Evolutionary conservation across 1,140 invertebrate genomes (phyloP).

Genomic region (Trinorchestia longiramus): DNA sequence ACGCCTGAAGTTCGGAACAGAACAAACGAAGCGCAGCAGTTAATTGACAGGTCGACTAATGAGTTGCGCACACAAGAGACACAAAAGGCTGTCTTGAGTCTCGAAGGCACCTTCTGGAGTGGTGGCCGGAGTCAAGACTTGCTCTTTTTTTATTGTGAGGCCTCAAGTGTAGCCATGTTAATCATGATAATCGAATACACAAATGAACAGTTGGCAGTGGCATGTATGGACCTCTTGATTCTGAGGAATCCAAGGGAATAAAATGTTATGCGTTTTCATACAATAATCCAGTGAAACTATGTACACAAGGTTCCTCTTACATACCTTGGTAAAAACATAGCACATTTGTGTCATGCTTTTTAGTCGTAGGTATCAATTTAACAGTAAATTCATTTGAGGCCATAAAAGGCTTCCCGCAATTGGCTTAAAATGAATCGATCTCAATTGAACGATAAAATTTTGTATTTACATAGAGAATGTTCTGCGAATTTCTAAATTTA

Average conservation of each 20-base stretch:
- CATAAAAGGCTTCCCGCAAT: no score
- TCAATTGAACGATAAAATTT: no score
- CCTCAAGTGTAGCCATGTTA: neutral
- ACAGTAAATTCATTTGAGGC: no score
- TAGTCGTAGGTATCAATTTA: no score
- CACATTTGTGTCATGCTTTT: no score
- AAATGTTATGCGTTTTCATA: neutral
- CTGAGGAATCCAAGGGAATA: neutral
- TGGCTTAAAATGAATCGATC: no score
- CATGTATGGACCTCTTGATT: neutral
- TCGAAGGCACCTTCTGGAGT: neutral
- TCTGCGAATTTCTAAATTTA: no score
- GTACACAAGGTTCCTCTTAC: no score
- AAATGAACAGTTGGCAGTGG: neutral
- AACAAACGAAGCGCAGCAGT: neutral
- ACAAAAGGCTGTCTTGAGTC: neutral
- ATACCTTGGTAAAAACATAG: no score
- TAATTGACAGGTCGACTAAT: constrained; percentile 8
- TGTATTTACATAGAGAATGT: no score
- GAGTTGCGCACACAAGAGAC: neutral
- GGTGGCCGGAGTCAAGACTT: neutral
- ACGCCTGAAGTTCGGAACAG: neutral
- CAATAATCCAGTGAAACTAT: no score
- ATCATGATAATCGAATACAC: neutral
- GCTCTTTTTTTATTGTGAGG: neutral